Evolutionary conservation across 2,888 invertebrate species (phyloP).

Genomic region (Alcis repandata): DNA sequence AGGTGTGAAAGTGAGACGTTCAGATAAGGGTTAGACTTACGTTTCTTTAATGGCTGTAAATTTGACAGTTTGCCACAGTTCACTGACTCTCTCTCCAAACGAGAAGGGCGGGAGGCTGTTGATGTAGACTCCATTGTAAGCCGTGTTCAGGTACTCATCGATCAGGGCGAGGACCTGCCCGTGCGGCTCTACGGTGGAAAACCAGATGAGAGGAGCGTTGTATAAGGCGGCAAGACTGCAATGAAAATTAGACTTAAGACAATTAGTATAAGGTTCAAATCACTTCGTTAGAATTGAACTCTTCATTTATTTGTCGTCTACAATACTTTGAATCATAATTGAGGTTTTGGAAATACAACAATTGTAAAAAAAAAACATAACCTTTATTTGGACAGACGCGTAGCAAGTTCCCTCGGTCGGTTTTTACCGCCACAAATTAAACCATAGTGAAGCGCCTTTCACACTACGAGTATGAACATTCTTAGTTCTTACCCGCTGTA

Average conservation of each 20-base stretch:
- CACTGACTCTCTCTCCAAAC: conserved; percentile 59
- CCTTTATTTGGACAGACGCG: no score
- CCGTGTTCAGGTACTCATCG: conserved; percentile 64
- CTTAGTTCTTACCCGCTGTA: conserved; percentile 53
- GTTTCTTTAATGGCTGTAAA: conserved; percentile 29
- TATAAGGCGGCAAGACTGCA: conserved; percentile 62
- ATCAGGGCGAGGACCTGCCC: conserved; percentile 59
- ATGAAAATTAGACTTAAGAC: conserved; percentile 13
- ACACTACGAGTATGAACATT: no score
- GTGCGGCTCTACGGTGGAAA: conserved; percentile 62
- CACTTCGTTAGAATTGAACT: no score
- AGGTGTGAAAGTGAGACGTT: no score
- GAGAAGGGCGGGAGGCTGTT: conserved; percentile 56
- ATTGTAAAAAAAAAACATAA: no score
- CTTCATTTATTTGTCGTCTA: no score
- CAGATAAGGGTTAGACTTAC: conserved; percentile 53
- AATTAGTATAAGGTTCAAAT: no score
- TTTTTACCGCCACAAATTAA: no score
- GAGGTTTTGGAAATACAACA: no score
- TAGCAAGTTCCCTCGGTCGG: no score
- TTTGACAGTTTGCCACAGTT: conserved; percentile 52
- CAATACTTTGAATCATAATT: no score
- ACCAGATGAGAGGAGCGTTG: conserved; percentile 62
- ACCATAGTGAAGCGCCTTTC: no score
- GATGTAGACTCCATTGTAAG: conserved; percentile 55